phyloP scores from a whole-genome alignment of 2,888 invertebrate genomes.

The Amblyjoppa fuscipennis region DNA sequence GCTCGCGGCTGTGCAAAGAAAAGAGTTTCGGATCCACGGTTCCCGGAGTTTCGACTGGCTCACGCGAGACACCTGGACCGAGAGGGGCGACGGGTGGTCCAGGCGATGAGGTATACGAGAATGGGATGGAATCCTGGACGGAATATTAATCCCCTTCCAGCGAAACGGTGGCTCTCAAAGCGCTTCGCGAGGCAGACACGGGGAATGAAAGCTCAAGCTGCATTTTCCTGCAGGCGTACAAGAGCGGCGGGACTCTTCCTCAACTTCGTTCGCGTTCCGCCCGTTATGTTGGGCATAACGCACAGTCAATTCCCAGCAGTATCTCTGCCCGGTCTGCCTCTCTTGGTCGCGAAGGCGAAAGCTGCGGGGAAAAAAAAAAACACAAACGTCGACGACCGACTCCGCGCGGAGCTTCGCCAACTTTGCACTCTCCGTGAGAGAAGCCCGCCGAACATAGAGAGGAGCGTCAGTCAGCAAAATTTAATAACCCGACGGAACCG shows the following conservation, averaged over 20 bases:
- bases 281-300: not conserved
- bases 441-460: not conserved
- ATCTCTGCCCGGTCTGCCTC: not conserved
- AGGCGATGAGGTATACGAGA: slow-evolving; percentile 9
- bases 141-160: slow-evolving; percentile 49
- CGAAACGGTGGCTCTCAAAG: slow-evolving; percentile 41
- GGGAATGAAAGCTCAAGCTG: slow-evolving; percentile 40
- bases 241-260: slow-evolving; percentile 20
- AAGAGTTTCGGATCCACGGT: slow-evolving; percentile 31
- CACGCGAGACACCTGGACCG: slow-evolving; percentile 31
- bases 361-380: not conserved
- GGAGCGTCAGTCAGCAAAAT: slow-evolving; percentile 43
- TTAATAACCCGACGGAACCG: slow-evolving; percentile 51
- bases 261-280: slow-evolving; percentile 10
- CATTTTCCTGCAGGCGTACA: slow-evolving; percentile 27
- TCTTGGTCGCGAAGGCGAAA: not conserved
- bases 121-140: slow-evolving; percentile 8
- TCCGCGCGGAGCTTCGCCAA: slow-evolving; percentile 19
- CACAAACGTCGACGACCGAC: slow-evolving; percentile 17
- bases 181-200: slow-evolving; percentile 13
- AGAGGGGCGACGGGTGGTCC: not conserved
- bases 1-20: slow-evolving; percentile 7
- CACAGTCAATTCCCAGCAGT: slow-evolving; percentile 37
- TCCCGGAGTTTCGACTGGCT: not conserved
- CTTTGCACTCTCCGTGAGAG: slow-evolving; percentile 42